Conservation (phyloP, 2,888 invertebrate species). For the Oxycera nigricornis region DNA sequence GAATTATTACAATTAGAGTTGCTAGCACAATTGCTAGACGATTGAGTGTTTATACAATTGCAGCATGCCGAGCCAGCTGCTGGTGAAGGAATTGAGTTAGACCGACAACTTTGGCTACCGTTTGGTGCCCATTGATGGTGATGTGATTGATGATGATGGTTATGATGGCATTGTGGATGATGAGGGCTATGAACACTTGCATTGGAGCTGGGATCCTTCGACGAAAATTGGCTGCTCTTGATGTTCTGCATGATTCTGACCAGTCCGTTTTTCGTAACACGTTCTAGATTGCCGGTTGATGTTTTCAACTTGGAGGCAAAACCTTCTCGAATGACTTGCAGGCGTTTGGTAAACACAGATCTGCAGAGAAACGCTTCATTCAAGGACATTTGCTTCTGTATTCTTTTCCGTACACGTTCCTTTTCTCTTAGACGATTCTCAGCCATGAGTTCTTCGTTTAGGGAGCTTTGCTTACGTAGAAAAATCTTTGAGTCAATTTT, state of each 20-base stretch:
- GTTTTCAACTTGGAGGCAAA: conserved; percentile 84
- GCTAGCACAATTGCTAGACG: conserved; percentile 48
- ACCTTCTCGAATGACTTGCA: conserved; percentile 66
- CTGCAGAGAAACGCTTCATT: conserved; percentile 83
- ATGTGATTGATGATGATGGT: conserved; percentile 41
- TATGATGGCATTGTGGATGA: conserved; percentile 46
- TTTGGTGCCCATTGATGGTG: conserved; percentile 41
- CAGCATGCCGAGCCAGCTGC: conserved; percentile 22
- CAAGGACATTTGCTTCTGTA: conserved; percentile 87
- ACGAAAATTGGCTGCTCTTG: conserved; percentile 62
- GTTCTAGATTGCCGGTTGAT: conserved; percentile 83
- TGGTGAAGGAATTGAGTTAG: conserved; percentile 31
- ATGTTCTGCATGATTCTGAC: conserved; percentile 86
- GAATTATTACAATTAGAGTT: conserved; percentile 51
- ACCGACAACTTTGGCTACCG: conserved; percentile 4
- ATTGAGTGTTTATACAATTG: not conserved
- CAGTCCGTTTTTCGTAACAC: conserved; percentile 81
- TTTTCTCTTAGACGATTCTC: conserved; percentile 84
- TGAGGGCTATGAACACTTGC: conserved; percentile 58
- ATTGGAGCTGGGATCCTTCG: conserved; percentile 50
- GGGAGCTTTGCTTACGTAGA: conserved; percentile 76
- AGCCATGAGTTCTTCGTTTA: conserved; percentile 89
- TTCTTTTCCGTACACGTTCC: conserved; percentile 80
- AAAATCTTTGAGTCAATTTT: conserved; percentile 57
- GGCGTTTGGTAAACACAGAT: conserved; percentile 59